A percentile compares a stretch with the other conserved stretches of the same genome.
These are phyloP conservation scores for Spodoptera exigua DNA, from an alignment of 2,888 invertebrate genomes.

Conservation along the genomic window DNA sequence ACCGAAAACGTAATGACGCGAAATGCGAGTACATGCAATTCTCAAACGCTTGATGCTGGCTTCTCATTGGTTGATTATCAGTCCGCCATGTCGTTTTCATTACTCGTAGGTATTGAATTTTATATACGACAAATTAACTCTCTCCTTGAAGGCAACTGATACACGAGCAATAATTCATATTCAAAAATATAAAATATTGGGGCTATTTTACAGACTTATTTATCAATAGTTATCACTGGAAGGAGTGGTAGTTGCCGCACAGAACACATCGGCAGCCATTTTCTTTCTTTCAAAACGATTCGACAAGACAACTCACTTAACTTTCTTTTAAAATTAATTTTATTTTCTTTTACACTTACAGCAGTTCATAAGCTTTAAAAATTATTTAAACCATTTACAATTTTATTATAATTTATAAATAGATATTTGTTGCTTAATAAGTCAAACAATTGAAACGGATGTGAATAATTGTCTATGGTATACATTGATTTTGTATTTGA, in stretches of 20 bases:
- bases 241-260: slow-evolving; percentile 56
- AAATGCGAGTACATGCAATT: slow-evolving; percentile 92
- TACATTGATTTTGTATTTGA: slow-evolving; percentile 56
- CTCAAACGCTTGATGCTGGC: slow-evolving; percentile 91
- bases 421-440: neutral
- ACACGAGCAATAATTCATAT: slow-evolving; percentile 47
- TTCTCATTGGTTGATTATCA: slow-evolving; percentile 91
- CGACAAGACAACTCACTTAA: slow-evolving; percentile 41
- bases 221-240: slow-evolving; percentile 56
- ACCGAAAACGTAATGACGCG: slow-evolving; percentile 92
- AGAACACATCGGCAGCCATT: slow-evolving; percentile 69
- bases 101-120: slow-evolving; percentile 77
- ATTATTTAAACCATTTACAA: too few relatives aligned
- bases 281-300: slow-evolving; percentile 65
- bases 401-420: neutral
- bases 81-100: slow-evolving; percentile 91
- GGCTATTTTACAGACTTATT: slow-evolving; percentile 37
- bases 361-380: too few relatives aligned
- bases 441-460: slow-evolving; percentile 28
- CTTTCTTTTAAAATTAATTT: slow-evolving; percentile 8
- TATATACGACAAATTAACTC: slow-evolving; percentile 38
- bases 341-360: neutral
- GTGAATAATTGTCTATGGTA: slow-evolving; percentile 37
- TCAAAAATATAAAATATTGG: slow-evolving; percentile 28
- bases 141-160: slow-evolving; percentile 22